Conservation (phyloP, 2,888 invertebrate genomes). For the Rhamphomyia laevipes region DNA sequence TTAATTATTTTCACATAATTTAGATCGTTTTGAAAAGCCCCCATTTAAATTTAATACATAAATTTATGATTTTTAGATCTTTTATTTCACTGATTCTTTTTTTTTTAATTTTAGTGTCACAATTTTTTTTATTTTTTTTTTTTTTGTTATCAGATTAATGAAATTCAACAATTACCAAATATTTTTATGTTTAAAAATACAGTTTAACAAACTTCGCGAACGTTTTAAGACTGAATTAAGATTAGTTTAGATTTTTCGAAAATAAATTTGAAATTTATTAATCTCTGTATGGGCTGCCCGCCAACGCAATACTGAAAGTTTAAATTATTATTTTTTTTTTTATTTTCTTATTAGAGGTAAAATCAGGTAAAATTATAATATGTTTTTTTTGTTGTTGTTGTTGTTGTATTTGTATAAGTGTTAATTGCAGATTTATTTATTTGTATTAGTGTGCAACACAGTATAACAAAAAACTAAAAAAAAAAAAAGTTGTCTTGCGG, state of each 20-base stretch:
- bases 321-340: background rate
- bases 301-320: constrained; percentile 16
- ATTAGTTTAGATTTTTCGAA: background rate
- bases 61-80: background rate
- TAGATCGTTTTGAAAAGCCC: too few relatives aligned
- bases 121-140: too few relatives aligned
- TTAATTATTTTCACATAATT: too few relatives aligned
- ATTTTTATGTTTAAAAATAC: too few relatives aligned
- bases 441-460: background rate
- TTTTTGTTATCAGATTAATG: too few relatives aligned
- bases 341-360: background rate
- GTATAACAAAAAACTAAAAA: too few relatives aligned
- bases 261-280: background rate
- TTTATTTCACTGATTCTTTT: background rate
- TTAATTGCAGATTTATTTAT: background rate
- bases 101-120: background rate
- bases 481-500: too few relatives aligned
- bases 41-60: background rate
- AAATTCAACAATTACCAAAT: too few relatives aligned
- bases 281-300: constrained; percentile 15
- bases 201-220: background rate
- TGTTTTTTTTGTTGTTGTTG: background rate
- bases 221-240: background rate
- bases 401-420: background rate
- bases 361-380: too few relatives aligned